Conservation (phyloP, 2,888 invertebrate species). For the Acleris holmiana region DNA sequence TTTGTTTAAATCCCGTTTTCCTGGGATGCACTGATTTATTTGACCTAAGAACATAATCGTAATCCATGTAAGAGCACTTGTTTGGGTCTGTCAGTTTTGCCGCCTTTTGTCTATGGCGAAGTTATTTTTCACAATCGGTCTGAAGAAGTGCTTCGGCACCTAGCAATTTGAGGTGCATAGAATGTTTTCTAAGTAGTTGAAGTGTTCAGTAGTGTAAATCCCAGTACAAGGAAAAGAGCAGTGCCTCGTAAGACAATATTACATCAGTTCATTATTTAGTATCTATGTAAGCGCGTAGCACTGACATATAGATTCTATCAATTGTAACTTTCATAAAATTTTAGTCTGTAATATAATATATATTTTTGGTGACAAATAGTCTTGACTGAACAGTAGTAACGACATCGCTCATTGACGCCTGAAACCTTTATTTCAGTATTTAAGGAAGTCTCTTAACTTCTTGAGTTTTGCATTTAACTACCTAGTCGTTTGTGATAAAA, state of each 20-base stretch:
- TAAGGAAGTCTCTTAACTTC: constrained; percentile 24
- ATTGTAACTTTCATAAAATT: constrained; percentile 28
- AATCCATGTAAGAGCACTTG: constrained; percentile 70
- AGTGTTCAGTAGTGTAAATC: constrained; percentile 76
- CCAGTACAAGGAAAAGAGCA: constrained; percentile 65
- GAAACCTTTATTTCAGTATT: constrained; percentile 27
- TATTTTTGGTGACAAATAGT: constrained; percentile 30
- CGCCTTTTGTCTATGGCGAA: constrained; percentile 38
- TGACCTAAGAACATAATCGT: constrained; percentile 49
- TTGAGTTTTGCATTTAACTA: constrained; percentile 20
- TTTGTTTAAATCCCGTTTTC: constrained; percentile 61
- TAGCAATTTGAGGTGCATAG: constrained; percentile 31
- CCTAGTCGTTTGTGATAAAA: constrained; percentile 37
- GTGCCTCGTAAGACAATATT: constrained; percentile 79
- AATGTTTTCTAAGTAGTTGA: constrained; percentile 51
- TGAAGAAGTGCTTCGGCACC: constrained; percentile 69
- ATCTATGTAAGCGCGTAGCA: constrained; percentile 37
- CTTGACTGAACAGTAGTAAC: background rate
- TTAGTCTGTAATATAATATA: constrained; percentile 17
- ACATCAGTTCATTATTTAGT: constrained; percentile 60
- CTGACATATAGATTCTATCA: constrained; percentile 33
- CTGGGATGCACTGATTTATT: constrained; percentile 81
- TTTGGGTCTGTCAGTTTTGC: constrained; percentile 60
- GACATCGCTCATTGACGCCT: constrained; percentile 27
- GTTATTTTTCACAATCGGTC: constrained; percentile 49